Evolutionary conservation across 30 jellyfish, hydroid and myxozoan species (phyloP), one percentile per base, ranked within the genome.

Genomic region (Aurelia sp.): DNA sequence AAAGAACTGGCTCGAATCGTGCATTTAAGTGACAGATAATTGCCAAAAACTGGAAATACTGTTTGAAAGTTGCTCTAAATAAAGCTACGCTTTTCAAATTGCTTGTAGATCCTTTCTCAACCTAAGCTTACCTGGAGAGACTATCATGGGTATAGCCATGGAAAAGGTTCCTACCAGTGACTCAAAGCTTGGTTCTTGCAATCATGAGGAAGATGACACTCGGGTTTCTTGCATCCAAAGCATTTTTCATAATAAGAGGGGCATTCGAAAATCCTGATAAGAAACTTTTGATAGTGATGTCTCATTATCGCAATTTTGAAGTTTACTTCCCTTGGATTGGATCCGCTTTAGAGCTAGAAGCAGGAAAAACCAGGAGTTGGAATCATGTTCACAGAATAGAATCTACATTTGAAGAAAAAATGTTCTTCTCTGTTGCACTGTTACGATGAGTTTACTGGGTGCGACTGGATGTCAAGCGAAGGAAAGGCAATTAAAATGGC

Each of bases 291-390:
- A 80, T 27, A 68, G 78, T 27, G 92, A 82, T 79, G 82, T 79
- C 41, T 64, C 52, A 81, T 81, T 15, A 64, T 67, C 22, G 82
- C 82, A n/a, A 81, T 81, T 50, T 74, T 76, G 53, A 66, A 64
- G 66, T 84, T 52, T n/a, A n/a, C n/a, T n/a, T n/a, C n/a, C n/a
- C n/a, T 83, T 3, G 88, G 37, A 13, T 64, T 58, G 66, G 71
- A 82, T 23, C 87, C 55, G 78, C 92, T 82, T 82, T 82, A 71
- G 92, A 70, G n/a, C n/a, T n/a, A n/a, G n/a, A n/a, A n/a, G n/a
- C n/a, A n/a, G n/a, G 70, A 57, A 76, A 73, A 70, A 58, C 18
- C 21, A 16, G 22, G 0, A 52, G 92, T 0, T 82, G 68, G 57
- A 62, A 5, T 53, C 94, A 83, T 37, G 52, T 84, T 60, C 88